Percentiles rank a stretch among this genome's conserved stretches.
Conservation (phyloP, 2,797 vertebrate genomes). For the Coracias cyanogaster region DNA sequence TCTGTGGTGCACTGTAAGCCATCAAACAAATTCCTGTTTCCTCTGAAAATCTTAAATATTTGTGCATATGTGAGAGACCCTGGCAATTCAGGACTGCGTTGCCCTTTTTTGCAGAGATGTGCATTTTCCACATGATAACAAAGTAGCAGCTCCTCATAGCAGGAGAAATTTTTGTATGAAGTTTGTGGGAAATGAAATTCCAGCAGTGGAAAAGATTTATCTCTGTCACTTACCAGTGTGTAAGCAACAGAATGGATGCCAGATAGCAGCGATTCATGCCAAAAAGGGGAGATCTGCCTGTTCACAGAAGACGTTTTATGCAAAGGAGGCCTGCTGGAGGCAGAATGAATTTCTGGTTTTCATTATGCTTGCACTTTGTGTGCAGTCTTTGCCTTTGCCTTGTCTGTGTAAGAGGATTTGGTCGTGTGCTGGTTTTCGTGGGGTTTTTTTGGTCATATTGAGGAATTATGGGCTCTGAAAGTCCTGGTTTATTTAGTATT, state of each 20-base stretch:
- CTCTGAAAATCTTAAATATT: slow-evolving; percentile 28
- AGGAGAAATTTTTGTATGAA: neutral
- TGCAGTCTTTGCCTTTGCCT: slow-evolving; percentile 23
- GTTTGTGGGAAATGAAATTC: slow-evolving; percentile 36
- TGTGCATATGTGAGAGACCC: neutral
- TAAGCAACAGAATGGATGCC: slow-evolving; percentile 31
- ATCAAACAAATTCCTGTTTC: slow-evolving; percentile 2
- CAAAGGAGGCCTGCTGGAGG: slow-evolving; percentile 17
- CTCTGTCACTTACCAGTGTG: slow-evolving; percentile 28
- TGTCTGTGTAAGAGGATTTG: neutral
- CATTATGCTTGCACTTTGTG: slow-evolving; percentile 31
- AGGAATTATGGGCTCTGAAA: neutral
- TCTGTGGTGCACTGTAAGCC: neutral
- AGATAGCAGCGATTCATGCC: slow-evolving; percentile 6
- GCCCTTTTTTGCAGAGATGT: neutral
- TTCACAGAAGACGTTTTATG: slow-evolving; percentile 46
- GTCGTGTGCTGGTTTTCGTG: neutral
- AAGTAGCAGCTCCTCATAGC: neutral
- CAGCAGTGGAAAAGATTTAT: slow-evolving; percentile 5
- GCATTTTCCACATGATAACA: neutral
- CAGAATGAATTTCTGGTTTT: slow-evolving; percentile 51
- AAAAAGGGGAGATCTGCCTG: slow-evolving; percentile 34
- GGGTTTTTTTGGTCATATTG: neutral
- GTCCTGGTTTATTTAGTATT: neutral
- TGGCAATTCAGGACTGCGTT: neutral